phyloP scores from a whole-genome alignment of 2,113 vertebrate species.

The Thamnophis sirtalis region DNA sequence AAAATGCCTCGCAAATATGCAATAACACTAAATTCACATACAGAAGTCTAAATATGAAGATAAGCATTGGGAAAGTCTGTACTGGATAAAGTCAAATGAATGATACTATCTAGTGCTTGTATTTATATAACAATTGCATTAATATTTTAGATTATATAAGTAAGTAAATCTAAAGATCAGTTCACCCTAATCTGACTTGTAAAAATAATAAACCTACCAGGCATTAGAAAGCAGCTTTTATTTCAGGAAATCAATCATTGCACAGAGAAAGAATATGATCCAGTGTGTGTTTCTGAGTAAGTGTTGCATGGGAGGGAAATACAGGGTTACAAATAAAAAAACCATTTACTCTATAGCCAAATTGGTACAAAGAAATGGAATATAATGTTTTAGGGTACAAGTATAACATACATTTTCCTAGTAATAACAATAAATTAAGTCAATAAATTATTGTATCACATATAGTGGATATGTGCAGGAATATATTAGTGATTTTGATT shows the following conservation, averaged over 20 bases:
- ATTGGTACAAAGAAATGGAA: background rate
- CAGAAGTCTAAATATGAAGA: background rate
- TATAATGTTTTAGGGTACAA: background rate
- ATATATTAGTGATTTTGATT: background rate
- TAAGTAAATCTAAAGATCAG: background rate
- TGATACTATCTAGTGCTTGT: background rate
- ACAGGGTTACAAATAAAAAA: background rate
- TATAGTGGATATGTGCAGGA: background rate
- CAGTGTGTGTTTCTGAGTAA: background rate
- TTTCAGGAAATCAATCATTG: background rate
- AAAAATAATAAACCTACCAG: conserved; percentile 3
- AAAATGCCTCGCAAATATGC: background rate
- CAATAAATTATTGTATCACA: background rate
- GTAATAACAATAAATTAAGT: background rate
- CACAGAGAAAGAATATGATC: background rate
- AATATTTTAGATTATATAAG: background rate
- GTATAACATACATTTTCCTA: background rate
- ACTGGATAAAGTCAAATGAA: background rate
- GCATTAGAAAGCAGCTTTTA: background rate
- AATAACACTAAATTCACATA: background rate
- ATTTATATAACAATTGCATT: background rate
- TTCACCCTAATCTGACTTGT: background rate
- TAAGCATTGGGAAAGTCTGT: background rate
- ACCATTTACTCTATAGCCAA: background rate
- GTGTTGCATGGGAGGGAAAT: background rate